Evolutionary conservation across 1,140 invertebrate genomes (phyloP), one percentile per base, ranked within the genome.

Genomic region (Andricus grossulariae): DNA sequence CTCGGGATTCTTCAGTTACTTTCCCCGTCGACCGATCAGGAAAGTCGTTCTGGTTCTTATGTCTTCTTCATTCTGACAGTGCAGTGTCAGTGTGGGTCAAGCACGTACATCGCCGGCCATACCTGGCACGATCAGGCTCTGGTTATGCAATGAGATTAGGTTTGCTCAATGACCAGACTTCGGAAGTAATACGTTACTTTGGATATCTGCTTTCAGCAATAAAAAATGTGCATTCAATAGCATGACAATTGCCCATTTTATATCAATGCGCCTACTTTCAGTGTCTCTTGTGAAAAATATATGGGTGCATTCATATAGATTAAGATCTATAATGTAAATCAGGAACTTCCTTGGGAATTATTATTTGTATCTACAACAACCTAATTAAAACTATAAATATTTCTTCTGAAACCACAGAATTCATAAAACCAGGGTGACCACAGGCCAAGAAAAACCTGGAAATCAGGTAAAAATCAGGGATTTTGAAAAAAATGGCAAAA

Each of bases 101-200:
- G 10, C 19, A 57, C 19, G 55, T 18, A 57, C 3, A 25, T 57
- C 8, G 25, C 25, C 32, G n/a, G 60, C 32, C 60, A 66, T 66
- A 66, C 60, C 60, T 66, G 60, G 25, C 60, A 66, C 60, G 25
- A 66, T 66, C 60, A 66, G 60, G 60, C 60, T 66, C 32, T 66
- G 60, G 25, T 66, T 66, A 66, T 66, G 60, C 60, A 66, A 66
- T 66, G 12, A 32, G 25, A 66, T 66, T 39, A 66, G 60, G 25
- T 66, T 66, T 39, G 60, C 39, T 66, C 60, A 66, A 25, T 66
- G 4, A 8, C 39, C 11, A 7, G 32, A 39, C 60, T 66, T 66
- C 60, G 60, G 60, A 66, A 66, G 60, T 66, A 39, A 66, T 66
- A 39, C 60, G 60, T 66, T 66, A 66, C 60, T n/a, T 39, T 25